Evolutionary conservation across 2,113 vertebrate species (phyloP), one percentile per base, ranked within the genome.

Genomic region (Stigmatopora nigra): DNA sequence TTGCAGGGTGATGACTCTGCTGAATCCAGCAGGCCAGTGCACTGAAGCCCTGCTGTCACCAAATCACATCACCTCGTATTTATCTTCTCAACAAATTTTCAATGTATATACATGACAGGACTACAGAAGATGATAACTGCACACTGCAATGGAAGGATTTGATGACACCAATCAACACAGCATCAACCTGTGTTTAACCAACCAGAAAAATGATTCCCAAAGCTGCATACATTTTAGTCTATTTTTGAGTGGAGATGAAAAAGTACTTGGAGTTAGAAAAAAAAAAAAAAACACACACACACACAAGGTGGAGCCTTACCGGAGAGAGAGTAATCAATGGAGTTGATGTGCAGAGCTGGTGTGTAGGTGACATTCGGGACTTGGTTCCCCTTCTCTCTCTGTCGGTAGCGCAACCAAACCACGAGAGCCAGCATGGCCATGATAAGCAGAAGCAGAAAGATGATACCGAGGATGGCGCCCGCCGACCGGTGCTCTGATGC

Each of bases 301-400:
- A n/a, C n/a, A 41, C 38, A 41, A 8, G 38, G 0, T 20, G 9
- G 0, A 52, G 25, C 73, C 84, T 89, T 84, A 97, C 95, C 95
- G 81, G 94, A 94, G 68, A 95, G 94, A 16, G 94, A 92, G 88
- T 94, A 95, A 87, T 95, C 93, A 1, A 92, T 92, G 85, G 91
- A 93, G 85, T 89, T 92, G 83, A 94, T 91, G 87, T 94, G 90
- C 91, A 94, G 89, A 74, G 93, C 93, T 0, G 95, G 94, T 0
- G 93, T 97, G 71, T 96, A 98, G 82, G 92, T 92, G 67, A 96
- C 94, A 5, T 83, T 93, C 38, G 95, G 93, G 80, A 93, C 92
- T 64, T 91, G 92, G 7, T 92, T 92, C 58, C 91, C 92, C 69
- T 98, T 98, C 72, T 94, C 92, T 71, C 92, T 86, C 82, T 94